phyloP scores from a whole-genome alignment of 2,113 vertebrate species.

The Proterorhinus semilunaris region DNA sequence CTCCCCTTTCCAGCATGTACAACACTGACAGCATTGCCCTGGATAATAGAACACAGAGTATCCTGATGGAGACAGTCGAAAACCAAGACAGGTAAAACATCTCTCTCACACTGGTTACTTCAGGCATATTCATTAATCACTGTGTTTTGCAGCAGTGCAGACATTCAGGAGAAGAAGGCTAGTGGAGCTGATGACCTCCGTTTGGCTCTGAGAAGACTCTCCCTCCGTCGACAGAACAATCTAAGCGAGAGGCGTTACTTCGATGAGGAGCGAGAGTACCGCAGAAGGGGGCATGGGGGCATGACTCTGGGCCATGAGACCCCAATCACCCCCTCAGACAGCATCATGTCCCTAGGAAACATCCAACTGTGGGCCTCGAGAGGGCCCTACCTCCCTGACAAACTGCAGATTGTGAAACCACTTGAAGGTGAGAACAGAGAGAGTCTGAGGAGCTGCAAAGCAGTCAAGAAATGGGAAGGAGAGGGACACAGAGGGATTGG shows the following conservation, averaged over 20 bases:
- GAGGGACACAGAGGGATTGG: not conserved
- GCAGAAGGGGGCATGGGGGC: slow-evolving; percentile 80
- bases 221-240: slow-evolving; percentile 92
- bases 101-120: not conserved
- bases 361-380: slow-evolving; percentile 89
- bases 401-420: slow-evolving; percentile 99
- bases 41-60: slow-evolving; percentile 90
- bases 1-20: slow-evolving; percentile 82
- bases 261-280: slow-evolving; percentile 88
- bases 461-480: slow-evolving; percentile 30
- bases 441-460: not conserved
- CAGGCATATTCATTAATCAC: not conserved
- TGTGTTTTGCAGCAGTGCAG: slow-evolving; percentile 43
- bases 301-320: slow-evolving; percentile 73
- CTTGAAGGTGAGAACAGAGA: slow-evolving; percentile 91
- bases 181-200: slow-evolving; percentile 91
- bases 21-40: slow-evolving; percentile 77
- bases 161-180: slow-evolving; percentile 81
- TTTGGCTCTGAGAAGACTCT: slow-evolving; percentile 88
- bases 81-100: slow-evolving; percentile 80
- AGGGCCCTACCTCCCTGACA: slow-evolving; percentile 93
- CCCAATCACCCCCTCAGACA: slow-evolving; percentile 86
- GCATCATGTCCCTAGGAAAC: slow-evolving; percentile 95
- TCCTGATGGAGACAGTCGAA: slow-evolving; percentile 84
- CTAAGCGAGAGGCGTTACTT: slow-evolving; percentile 92